Base-by-base conservation (phyloP, 2,797 vertebrate genomes). In the Enteromius fasciolatus region DNA sequence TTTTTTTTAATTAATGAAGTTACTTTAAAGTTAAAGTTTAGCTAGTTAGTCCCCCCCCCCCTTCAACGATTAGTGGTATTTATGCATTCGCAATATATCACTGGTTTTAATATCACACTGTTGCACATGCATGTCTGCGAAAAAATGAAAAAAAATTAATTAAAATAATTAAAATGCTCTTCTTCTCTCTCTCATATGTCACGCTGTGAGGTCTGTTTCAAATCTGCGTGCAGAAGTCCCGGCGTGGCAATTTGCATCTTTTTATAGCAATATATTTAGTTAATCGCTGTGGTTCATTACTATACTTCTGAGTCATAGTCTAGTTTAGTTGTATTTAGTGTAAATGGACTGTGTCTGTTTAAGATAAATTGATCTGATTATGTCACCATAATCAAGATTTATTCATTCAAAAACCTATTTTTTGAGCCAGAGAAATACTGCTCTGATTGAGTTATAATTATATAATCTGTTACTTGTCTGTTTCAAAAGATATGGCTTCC, bases 381-480 rank as follows among this genome's bases (percentile, higher is more conserved):
- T 48, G 17, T 28, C 11, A 33, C 59, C 25, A 64, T 66, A 48
- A 77, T 77, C 76, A 77, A 66, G 41, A 77, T 77, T 33, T 66
- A 66, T 77, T 77, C 59, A 33, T 64, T 77, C 15, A 50, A 36
- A 77, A 44, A 44, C 8, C 74, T 12, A 4, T 74, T 25, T 59
- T 63, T 64, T 57, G 11, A 48, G 59, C 15, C 59, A 31, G 23
- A 48, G 25, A 66, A 77, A 77, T 64, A 18, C 39, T 15, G 76
- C 41, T 64, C 57, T 64, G 76, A 66, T 64, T 46, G 76, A 31
- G 25, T 64, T 64, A 33, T 64, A 77, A 77, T 63, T 64, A 77
- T 64, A 15, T 31, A 15, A 64, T 64, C 25, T 44, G 59, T 64
- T 77, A 48, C 25, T 64, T 77, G 59, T 46, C 61, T 63, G 23